Evolutionary conservation across 1,140 invertebrate species (phyloP), one percentile per base, ranked within the genome.

Genomic region (Lethocerus indicus): DNA sequence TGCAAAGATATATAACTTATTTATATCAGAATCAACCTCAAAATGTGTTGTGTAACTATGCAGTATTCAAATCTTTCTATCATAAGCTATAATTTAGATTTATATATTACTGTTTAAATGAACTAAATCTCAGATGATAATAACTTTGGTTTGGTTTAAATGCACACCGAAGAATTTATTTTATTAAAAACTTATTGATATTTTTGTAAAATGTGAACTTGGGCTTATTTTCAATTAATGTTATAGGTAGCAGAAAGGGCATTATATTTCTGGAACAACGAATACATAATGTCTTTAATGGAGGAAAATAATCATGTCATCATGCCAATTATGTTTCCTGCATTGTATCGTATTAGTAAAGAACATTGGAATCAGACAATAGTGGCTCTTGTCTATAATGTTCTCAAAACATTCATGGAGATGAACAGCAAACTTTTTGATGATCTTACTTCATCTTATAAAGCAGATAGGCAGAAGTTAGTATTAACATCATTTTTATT

Each of bases 331-430:
- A 86, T 87, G 82, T 95, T 95, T 70, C 93, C 95, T 54, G 89
- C 94, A 57, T 73, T 98, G 58, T 96, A 96, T 70, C 87, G 86
- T 65, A 94, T 93, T 69, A 94, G 89, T 64, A 96, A 98, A 74
- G 89, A 96, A 67, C 95, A 99, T 69, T 99, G 95, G 95, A 98
- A 98, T 73, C 93, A 97, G 74, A 98, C 94, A 49, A 99, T 98
- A 61, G 86, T 97, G 58, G 93, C 94, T 37, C 80, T 98, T 58
- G 92, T 98, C 61, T 98, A 99, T 73, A 98, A 98, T 70, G 94
- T 97, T 61, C 78, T 98, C 60, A 98, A 98, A 71, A 85, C 95
- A 52, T 98, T 98, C 68, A 99, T 98, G 94, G 94, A 98, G 71
- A 97, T 98, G 89, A 97, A 99, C 73, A 93, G 91, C 60, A 96